Base-by-base conservation (phyloP, 2,113 vertebrate species). In the Cervus canadensis region DNA sequence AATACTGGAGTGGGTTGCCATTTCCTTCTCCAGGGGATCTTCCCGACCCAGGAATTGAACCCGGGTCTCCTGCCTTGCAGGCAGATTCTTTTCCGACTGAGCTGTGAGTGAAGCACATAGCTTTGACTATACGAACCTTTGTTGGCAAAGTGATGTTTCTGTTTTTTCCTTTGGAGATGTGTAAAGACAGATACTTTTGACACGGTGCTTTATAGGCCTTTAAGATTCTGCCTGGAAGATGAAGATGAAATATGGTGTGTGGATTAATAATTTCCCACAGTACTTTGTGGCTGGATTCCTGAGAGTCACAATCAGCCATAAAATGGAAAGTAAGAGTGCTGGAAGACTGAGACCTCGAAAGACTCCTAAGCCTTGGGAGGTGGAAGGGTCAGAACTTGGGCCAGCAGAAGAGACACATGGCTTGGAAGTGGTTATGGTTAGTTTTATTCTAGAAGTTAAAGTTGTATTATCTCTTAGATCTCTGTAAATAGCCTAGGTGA, bases 151-250 rank as follows among this genome's bases (percentile, higher is more conserved):
- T 26, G 71, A 43, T 43, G 40, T 43, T 43, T 76, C 71, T 76
- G 6, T 52, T 52, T 96, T 64, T 88, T 95, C 43, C 90, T 98
- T 98, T 98, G 87, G 84, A 97, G 83, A 64, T 89, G 33, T 89
- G 6, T 93, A 81, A 93, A 95, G 78, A 96, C 79, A 83, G 79
- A 88, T 36, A 57, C 19, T 94, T 91, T 94, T 95, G 86, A 74
- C 48, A 56, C 40, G 19, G 9, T 83, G 54, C 26, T 2, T 89
- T 85, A 43, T 7, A 89, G 40, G 28, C 48, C 78, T 95, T 91
- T 85, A 89, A 90, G 76, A 94, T 90, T 95, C 95, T 95, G 13
- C 76, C 64, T 97, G 87, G 64, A 93, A 98, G 95, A 86, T 89
- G 52, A 97, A 62, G 94, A 71, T 92, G 64, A 97, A 97, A 52